Percentiles rank a stretch among this genome's conserved stretches.
Evolutionary conservation across 2,888 invertebrate species (phyloP).

Genomic region (Cremastinae sp.): DNA sequence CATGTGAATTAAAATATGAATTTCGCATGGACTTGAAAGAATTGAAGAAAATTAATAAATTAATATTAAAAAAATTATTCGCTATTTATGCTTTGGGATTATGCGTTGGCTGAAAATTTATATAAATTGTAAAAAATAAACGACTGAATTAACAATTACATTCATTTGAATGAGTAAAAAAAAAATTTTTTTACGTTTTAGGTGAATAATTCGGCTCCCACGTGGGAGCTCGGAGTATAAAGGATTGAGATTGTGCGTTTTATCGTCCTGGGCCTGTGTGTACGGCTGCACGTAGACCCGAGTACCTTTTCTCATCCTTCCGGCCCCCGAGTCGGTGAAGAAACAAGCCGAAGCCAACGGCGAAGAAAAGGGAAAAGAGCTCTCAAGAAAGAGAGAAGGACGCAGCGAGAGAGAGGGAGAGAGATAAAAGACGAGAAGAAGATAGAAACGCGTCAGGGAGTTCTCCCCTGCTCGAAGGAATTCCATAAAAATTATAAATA

Average conservation of each 20-base stretch:
- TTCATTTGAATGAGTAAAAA: too few species aligned
- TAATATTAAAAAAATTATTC: too few species aligned
- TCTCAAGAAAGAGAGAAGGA: background rate
- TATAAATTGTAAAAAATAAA: too few species aligned
- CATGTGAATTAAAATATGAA: too few species aligned
- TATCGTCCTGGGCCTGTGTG: slow-evolving; percentile 47
- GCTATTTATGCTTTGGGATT: too few species aligned
- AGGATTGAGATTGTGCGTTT: slow-evolving; percentile 37
- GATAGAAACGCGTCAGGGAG: slow-evolving; percentile 17
- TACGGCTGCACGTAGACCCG: slow-evolving; percentile 42
- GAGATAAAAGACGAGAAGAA: slow-evolving; percentile 4
- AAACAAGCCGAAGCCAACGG: slow-evolving; percentile 27
- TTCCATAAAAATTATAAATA: slow-evolving; percentile 62
- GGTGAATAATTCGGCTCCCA: too few species aligned
- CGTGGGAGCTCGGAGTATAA: slow-evolving; percentile 20
- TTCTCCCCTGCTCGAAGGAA: slow-evolving; percentile 49
- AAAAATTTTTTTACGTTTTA: too few species aligned
- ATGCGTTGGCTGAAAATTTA: too few species aligned
- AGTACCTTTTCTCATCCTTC: slow-evolving; percentile 51
- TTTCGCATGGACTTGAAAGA: too few species aligned
- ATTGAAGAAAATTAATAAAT: too few species aligned
- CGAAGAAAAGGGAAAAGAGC: slow-evolving; percentile 21
- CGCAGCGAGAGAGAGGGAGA: slow-evolving; percentile 3
- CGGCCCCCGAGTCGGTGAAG: slow-evolving; percentile 35
- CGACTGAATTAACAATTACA: too few species aligned